Evolutionary conservation across 2,113 vertebrate species (phyloP), one percentile per base, ranked within the genome.

Genomic region (Lutjanus erythropterus): DNA sequence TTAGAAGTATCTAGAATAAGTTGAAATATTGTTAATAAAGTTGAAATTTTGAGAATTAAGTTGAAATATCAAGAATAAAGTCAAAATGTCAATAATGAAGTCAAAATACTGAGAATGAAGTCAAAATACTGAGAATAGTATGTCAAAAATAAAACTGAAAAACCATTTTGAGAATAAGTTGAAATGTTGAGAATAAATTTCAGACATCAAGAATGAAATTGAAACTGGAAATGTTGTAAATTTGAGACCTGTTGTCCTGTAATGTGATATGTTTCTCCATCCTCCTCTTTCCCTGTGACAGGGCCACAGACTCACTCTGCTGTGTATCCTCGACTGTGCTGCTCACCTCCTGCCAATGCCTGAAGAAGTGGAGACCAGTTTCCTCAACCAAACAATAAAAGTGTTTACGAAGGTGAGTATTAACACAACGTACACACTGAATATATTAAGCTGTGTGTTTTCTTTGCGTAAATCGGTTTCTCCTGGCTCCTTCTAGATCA

Each of bases 401-500:
- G 96, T 96, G 56, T 98, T 99, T 86, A 99, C 97, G 27, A 96
- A 96, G 96, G 98, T 96, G 90, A 92, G 96, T 91, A 44, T 10
- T 29, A 60, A 37, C 29, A 11, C 1, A 2, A 0, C 2, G 9
- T 21, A 29, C 50, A 4, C 19, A 5, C 1, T 6, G 1, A 16
- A 27, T 7, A 19, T 5, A 19, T 52, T 3, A 23, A 44, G n/a
- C 25, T 25, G 27, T n/a, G 52, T 47, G 23, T 42, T 66, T 49
- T 1, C 9, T 23, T 8, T 25, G 9, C 19, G 11, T 47, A 12
- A 35, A 21, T 59, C 1, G 0, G 0, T 14, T 33, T 15, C 25
- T 9, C 31, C 10, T 90, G 37, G 37, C 85, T 75, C 86, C 90
- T 85, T 62, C 35, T 81, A 99, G 97, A 94, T 94, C 31, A 94